Conservation (phyloP, 2,888 invertebrate species). For the Capitulum mitella region DNA sequence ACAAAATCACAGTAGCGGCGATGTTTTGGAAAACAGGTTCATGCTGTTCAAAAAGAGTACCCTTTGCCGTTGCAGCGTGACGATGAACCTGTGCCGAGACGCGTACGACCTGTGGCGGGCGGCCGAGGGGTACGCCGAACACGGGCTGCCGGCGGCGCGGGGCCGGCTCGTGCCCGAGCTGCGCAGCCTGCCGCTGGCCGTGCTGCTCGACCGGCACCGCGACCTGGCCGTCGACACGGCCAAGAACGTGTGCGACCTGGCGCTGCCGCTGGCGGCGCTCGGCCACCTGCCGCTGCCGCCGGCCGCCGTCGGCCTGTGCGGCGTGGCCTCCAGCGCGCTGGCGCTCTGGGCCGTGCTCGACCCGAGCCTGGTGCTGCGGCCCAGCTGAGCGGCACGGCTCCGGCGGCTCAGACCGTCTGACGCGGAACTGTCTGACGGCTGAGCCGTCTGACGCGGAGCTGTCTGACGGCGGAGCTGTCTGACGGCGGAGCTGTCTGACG, state of each 20-base stretch:
- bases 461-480: no score
- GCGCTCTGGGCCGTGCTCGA: conserved; percentile 2
- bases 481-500: no score
- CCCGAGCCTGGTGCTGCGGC: conserved; percentile 3
- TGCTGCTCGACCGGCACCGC: conserved; percentile 44
- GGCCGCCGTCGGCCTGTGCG: conserved; percentile 66
- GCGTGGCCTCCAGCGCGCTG: conserved; percentile 56
- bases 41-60: no score
- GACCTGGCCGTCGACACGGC: conserved; percentile 70
- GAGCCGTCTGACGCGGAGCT: no score
- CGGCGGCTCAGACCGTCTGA: no score
- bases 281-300: conserved; percentile 70
- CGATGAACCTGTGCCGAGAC: conserved; percentile 8
- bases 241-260: conserved; percentile 78
- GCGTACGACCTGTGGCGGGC: conserved; percentile 12
- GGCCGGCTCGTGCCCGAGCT: neutral
- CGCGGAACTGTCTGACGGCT: no score
- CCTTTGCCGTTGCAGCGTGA: neutral
- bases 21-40: no score
- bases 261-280: conserved; percentile 72
- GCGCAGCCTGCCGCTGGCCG: neutral
- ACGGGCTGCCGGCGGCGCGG: neutral
- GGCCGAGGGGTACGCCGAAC: neutral
- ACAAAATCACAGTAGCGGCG: no score
- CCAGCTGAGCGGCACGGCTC: conserved; percentile 13